These are phyloP conservation scores for Trogon surrucura DNA, from an alignment of 2,113 vertebrate genomes.

Conservation along the genomic window DNA sequence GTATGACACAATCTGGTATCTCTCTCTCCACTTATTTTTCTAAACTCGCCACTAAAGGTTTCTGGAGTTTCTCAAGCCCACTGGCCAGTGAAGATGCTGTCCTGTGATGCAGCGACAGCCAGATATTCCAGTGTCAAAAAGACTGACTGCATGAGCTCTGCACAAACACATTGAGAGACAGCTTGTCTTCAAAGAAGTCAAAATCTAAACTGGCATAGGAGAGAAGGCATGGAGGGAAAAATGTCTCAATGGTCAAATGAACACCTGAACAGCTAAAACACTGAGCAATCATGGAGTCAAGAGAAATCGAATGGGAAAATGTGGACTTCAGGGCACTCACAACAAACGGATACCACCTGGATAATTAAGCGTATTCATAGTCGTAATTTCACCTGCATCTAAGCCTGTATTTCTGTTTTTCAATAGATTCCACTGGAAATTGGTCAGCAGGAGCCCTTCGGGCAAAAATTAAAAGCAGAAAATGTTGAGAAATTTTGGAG, in stretches of 20 bases:
- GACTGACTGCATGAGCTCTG: not conserved
- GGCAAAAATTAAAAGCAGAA: not conserved
- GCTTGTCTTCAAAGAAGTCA: not conserved
- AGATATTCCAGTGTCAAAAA: not conserved
- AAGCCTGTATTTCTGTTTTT: not conserved
- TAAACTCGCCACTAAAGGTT: not conserved
- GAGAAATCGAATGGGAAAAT: not conserved
- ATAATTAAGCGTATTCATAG: not conserved
- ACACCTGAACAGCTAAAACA: not conserved
- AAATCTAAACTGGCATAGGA: not conserved
- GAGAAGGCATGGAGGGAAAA: not conserved
- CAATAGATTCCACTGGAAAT: not conserved
- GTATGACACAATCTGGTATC: not conserved
- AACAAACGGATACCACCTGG: not conserved
- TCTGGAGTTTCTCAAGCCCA: not conserved
- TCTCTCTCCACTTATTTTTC: not conserved
- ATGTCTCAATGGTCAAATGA: not conserved
- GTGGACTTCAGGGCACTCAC: not conserved
- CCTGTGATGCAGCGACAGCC: accelerated
- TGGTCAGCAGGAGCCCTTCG: not conserved
- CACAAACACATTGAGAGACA: not conserved
- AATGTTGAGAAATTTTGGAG: not conserved
- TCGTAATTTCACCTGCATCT: not conserved
- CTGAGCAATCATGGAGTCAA: not conserved
- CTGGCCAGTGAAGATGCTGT: not conserved